These are phyloP conservation scores for Cheirogaleus medius DNA, from an alignment of 2,113 vertebrate species.

Conservation along the genomic window DNA sequence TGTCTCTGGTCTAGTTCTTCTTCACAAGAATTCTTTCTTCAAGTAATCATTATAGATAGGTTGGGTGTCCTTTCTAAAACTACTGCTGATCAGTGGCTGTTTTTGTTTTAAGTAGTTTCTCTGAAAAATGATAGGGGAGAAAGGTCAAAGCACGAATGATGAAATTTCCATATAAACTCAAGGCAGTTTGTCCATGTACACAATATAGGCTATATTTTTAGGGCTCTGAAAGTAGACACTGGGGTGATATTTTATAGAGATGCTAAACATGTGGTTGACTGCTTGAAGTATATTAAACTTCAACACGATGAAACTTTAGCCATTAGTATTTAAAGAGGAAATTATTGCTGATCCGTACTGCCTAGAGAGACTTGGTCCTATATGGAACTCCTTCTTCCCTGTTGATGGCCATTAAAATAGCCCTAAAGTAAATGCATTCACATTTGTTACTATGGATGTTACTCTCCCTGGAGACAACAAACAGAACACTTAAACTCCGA, in stretches of 20 bases:
- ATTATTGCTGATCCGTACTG: conserved; percentile 20
- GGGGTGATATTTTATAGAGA: background rate
- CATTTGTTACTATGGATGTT: conserved; percentile 55
- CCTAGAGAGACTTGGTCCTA: background rate
- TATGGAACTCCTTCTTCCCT: background rate
- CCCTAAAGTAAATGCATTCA: conserved; percentile 55
- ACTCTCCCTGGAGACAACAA: conserved; percentile 53
- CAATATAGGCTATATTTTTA: background rate
- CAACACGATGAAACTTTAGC: background rate
- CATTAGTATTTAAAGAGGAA: conserved; percentile 34
- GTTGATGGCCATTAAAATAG: conserved; percentile 35
- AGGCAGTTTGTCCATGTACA: background rate
- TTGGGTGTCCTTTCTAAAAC: background rate
- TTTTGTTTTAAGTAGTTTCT: conserved; percentile 1
- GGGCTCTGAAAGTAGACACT: background rate
- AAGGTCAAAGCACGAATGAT: background rate
- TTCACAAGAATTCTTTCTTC: background rate
- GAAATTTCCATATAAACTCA: background rate
- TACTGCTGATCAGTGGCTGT: background rate
- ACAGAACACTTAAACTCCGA: conserved; percentile 47
- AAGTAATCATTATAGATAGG: background rate
- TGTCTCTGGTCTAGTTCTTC: background rate
- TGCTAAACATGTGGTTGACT: background rate
- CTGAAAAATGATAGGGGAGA: background rate
- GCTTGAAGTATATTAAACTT: background rate